Evolutionary conservation across 2,113 vertebrate species (phyloP).

Genomic region (Tamias sibiricus): DNA sequence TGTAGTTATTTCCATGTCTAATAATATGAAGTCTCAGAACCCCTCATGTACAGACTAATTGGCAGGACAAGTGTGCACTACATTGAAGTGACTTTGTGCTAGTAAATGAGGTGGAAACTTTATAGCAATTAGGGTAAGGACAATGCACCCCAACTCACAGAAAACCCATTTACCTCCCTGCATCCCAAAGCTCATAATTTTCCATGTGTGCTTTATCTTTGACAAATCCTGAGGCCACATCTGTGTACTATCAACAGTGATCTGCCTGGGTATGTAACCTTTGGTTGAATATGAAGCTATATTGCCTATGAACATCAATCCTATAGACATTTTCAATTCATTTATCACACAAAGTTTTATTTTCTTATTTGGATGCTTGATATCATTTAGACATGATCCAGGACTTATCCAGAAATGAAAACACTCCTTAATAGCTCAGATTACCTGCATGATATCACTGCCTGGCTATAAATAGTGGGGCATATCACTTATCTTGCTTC

Average conservation of each 20-base stretch:
- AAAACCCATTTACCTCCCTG: neutral
- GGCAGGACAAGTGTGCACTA: neutral
- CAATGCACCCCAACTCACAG: neutral
- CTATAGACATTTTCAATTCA: neutral
- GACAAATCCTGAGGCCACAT: neutral
- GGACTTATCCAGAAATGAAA: constrained; percentile 29
- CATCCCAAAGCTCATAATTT: neutral
- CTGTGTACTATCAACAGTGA: neutral
- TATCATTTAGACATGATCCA: constrained; percentile 2
- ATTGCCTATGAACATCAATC: neutral
- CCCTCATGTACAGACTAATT: neutral
- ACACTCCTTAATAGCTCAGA: neutral
- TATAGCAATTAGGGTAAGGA: neutral
- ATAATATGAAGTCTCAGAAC: neutral
- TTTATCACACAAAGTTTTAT: neutral
- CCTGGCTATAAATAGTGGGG: neutral
- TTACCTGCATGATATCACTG: neutral
- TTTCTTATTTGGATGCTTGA: neutral
- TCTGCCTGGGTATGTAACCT: neutral
- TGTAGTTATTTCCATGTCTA: constrained; percentile 49
- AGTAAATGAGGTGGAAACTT: neutral
- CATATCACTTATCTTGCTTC: neutral
- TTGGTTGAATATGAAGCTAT: neutral
- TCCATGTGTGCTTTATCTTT: neutral
- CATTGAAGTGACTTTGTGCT: neutral